phyloP scores from a whole-genome alignment of 1,140 invertebrate genomes.

The Hydropsyche tenuis region DNA sequence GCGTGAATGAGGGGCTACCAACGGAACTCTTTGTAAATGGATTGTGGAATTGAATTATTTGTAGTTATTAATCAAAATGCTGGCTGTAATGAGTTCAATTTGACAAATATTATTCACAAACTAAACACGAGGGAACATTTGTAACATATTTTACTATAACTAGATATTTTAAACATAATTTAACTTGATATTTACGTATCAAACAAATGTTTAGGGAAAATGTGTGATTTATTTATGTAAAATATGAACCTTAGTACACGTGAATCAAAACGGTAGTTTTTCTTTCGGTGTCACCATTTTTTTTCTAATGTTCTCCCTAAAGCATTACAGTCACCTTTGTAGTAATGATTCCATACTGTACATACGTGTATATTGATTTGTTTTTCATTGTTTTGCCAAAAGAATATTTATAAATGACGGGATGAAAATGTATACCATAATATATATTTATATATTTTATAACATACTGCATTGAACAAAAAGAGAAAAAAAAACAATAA shows the following conservation, averaged over 20 bases:
- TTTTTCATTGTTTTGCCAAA: neutral
- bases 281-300: too few species aligned
- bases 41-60: slow-evolving; percentile 30
- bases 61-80: slow-evolving; percentile 1
- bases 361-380: neutral
- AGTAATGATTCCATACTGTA: too few species aligned
- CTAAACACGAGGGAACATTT: slow-evolving; percentile 50
- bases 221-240: slow-evolving; percentile 40
- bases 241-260: neutral
- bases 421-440: too few species aligned
- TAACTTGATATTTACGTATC: slow-evolving; percentile 46
- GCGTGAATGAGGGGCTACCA: too few species aligned
- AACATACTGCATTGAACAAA: too few species aligned
- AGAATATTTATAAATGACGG: slow-evolving; percentile 2
- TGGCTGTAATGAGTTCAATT: slow-evolving; percentile 23
- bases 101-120: slow-evolving; percentile 41
- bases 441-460: too few species aligned
- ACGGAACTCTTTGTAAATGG: too few species aligned
- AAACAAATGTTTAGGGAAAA: slow-evolving; percentile 42
- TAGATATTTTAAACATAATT: slow-evolving; percentile 48
- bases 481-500: too few species aligned
- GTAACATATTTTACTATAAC: slow-evolving; percentile 50
- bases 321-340: too few species aligned
- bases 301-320: slow-evolving; percentile 1
- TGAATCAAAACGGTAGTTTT: neutral